Base-by-base conservation (phyloP, 2,113 vertebrate species). In the Psephotus haematonotus region DNA sequence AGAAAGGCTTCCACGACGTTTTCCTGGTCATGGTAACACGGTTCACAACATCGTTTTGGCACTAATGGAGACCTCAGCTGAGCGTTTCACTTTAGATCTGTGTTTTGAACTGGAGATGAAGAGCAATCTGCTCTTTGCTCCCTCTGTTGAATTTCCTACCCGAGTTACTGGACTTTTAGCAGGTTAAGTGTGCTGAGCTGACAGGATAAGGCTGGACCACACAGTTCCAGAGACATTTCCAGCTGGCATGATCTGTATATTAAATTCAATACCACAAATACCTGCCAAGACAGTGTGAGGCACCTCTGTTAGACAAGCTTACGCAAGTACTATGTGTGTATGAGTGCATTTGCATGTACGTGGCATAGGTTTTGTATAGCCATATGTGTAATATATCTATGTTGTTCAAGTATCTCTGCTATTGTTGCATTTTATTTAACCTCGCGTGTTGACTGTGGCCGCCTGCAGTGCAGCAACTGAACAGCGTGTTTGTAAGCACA, bases 401-500 rank as follows among this genome's bases (percentile, higher is more conserved):
- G 20, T 33, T 44, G 50, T 49, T 82, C 47, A 33, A 20, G 68
- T 49, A 79, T 28, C 78, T 25, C 33, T 35, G 15, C 28, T 80
- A 1, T 31, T 79, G 28, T 78, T 71, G 49, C 23, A 8, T 46
- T 62, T 78, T 33, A 11, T 82, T 94, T 69, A 60, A 39, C 27
- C 8, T 14, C 7, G 11, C 6, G 44, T 52, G 53, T 39, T 50
- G 12, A 39, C 68, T 67, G 22, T 55, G 0, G 0, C 41, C 90
- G 53, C 46, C 35, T 70, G 46, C 57, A 76, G 75, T 3, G 9
- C 35, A 79, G 65, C 35, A 46, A 14, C 10, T 76, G 65, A 92
- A 4, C 33, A 46, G 22, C 2, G 2, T 43, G 12, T 62, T 63
- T 72, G 47, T 44, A 65, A 75, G 39, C 41, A 16, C 17, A 33